These are phyloP conservation scores for Bembecia ichneumoniformis DNA, from an alignment of 2,888 invertebrate genomes.

Conservation along the genomic window DNA sequence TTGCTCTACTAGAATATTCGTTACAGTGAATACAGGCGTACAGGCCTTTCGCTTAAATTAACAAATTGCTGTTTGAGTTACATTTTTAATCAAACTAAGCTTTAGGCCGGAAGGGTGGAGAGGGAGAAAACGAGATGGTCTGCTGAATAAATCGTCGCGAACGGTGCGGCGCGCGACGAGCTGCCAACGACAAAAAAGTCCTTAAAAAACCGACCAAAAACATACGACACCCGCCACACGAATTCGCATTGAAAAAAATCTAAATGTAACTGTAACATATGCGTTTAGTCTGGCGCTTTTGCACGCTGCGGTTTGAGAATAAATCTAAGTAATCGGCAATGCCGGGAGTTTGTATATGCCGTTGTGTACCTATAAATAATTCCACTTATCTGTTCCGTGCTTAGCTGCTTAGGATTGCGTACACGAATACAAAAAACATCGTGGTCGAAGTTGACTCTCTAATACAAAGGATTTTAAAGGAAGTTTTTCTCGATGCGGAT, in stretches of 20 bases:
- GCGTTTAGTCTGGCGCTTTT: neutral
- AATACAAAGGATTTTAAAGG: too few relatives aligned
- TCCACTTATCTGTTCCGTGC: too few relatives aligned
- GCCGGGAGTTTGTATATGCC: too few relatives aligned
- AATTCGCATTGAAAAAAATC: constrained; percentile 1
- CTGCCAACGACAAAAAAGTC: constrained; percentile 12
- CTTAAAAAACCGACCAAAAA: constrained; percentile 10
- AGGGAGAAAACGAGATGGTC: constrained; percentile 29
- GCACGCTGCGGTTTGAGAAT: neutral
- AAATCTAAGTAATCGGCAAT: neutral
- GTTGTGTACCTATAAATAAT: too few relatives aligned
- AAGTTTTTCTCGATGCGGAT: too few relatives aligned
- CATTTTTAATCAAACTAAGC: constrained; percentile 44
- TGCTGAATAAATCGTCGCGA: constrained; percentile 47
- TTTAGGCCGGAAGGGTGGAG: constrained; percentile 28
- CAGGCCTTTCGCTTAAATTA: too few relatives aligned
- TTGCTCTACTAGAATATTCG: too few relatives aligned
- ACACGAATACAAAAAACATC: too few relatives aligned
- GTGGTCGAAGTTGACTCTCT: too few relatives aligned
- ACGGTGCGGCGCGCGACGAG: constrained; percentile 13
- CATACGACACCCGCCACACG: constrained; percentile 22
- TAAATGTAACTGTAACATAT: neutral
- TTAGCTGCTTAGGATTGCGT: too few relatives aligned
- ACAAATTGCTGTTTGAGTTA: constrained; percentile 13
- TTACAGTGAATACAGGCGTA: too few relatives aligned